phyloP scores from a whole-genome alignment of 2,113 vertebrate genomes.

The Leucopternis melanops region DNA sequence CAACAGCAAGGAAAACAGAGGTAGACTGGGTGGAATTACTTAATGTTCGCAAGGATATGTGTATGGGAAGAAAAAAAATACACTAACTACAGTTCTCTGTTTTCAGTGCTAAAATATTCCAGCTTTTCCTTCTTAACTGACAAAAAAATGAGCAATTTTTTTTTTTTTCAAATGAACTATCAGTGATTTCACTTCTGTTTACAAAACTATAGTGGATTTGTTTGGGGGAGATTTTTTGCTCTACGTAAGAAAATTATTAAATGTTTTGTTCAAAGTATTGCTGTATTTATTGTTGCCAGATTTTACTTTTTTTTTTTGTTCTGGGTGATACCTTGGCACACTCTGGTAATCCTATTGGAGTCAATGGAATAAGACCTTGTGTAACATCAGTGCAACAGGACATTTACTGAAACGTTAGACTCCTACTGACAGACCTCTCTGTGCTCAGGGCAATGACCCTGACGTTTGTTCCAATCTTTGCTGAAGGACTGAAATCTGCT shows the following conservation, averaged over 20 bases:
- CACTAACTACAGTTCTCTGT: background rate
- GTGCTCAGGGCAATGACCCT: background rate
- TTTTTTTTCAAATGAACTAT: background rate
- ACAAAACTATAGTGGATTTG: background rate
- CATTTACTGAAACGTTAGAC: background rate
- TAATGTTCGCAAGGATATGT: background rate
- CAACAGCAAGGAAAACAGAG: background rate
- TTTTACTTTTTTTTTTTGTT: background rate
- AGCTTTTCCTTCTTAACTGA: background rate
- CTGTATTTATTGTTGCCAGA: background rate
- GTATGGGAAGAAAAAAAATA: background rate
- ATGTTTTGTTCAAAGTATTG: background rate
- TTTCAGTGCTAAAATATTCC: background rate
- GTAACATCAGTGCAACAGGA: background rate
- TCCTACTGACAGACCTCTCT: background rate
- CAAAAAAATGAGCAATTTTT: background rate
- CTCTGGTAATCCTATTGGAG: background rate
- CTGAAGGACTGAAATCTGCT: background rate
- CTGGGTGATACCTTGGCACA: background rate
- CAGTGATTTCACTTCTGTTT: background rate
- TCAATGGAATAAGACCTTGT: background rate
- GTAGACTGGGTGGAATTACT: too few relatives aligned
- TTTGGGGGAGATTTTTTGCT: background rate
- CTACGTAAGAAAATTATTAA: background rate
- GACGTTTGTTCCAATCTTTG: background rate